Base-by-base conservation (phyloP, 1,140 invertebrate genomes). In the Stegodyphus mimosarum region DNA sequence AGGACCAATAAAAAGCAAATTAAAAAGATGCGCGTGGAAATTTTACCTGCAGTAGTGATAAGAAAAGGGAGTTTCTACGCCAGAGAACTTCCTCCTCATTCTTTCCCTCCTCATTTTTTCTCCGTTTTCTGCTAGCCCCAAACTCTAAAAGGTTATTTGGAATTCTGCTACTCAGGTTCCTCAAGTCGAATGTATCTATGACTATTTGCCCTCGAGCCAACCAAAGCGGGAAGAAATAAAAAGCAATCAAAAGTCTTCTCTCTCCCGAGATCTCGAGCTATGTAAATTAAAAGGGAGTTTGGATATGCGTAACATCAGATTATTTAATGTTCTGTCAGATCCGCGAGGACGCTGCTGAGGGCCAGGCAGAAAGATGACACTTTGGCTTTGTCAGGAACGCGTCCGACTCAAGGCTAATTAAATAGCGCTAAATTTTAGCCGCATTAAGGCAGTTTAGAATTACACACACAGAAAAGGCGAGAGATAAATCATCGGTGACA, bases 231-330 rank as follows among this genome's bases (percentile, higher is more conserved):
- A 18, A 80, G 11, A 83, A 81, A 81, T 81, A 81, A 83, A 83
- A 74, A 83, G 80, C 80, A 83, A 83, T 83, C 80, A 83, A 74
- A 83, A 70, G 64, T 70, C 66, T 70, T 81, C 50, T 48, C 75
- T 60, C 50, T 9, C 10, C 63, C 51, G 10, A 52, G 55, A 60
- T 60, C 55, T 60, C 1, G 80, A 50, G 70, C 80, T 73, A 83
- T 83, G 80, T 83, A 83, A 83, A 83, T 83, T 83, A 83, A 83
- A 83, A 74, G 70, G 63, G 80, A 81, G 69, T 81, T 81, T 72
- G 63, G 78, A 66, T 66, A 83, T 64, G 71, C 80, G 72, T 49
- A 83, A 81, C 78, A 72, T 63, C 49, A 72, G 67, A 81, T 81
- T 81, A 81, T 69, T 81, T 81, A 81, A 72, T 50, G 53, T 81